Percentiles rank a stretch among this genome's conserved stretches.
phyloP scores from a whole-genome alignment of 2,888 invertebrate species.

The Lycophotia porphyrea region DNA sequence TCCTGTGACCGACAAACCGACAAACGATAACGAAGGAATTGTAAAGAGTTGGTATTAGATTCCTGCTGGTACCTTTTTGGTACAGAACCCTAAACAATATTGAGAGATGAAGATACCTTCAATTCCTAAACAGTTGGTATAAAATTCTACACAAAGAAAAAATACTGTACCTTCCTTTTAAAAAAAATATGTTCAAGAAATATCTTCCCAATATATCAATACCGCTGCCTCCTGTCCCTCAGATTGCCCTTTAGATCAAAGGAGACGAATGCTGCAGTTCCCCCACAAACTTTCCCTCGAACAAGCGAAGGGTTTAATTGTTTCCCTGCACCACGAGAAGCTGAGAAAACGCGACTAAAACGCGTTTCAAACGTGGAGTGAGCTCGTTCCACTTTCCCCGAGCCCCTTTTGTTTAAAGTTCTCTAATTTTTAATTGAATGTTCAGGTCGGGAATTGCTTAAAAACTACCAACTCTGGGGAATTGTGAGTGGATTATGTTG shows the following conservation, averaged over 20 bases:
- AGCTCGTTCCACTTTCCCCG: constrained; percentile 75
- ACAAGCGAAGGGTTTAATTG: constrained; percentile 88
- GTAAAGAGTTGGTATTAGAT: not conserved
- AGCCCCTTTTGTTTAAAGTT: constrained; percentile 80
- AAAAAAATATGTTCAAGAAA: not conserved
- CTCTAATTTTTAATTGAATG: constrained; percentile 85
- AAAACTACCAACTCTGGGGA: constrained; percentile 61
- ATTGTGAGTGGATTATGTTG: constrained; percentile 53
- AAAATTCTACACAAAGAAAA: not conserved
- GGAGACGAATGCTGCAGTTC: constrained; percentile 80
- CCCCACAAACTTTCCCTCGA: constrained; percentile 82
- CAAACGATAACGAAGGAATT: no score
- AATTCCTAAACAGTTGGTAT: not conserved
- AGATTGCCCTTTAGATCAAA: constrained; percentile 76
- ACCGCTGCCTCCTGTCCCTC: constrained; percentile 65
- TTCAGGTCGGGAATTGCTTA: constrained; percentile 65
- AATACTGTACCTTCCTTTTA: not conserved
- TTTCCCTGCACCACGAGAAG: constrained; percentile 82
- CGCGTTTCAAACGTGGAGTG: constrained; percentile 72
- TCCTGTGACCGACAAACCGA: not conserved
- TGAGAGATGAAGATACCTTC: not conserved
- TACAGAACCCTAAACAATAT: not conserved
- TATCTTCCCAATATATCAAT: constrained; percentile 52
- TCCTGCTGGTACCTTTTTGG: fast-evolving
- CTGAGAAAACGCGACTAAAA: constrained; percentile 82